Percentiles rank a stretch among this genome's conserved stretches.
Conservation (phyloP, 2,113 vertebrate species). For the Patagioenas fasciata region DNA sequence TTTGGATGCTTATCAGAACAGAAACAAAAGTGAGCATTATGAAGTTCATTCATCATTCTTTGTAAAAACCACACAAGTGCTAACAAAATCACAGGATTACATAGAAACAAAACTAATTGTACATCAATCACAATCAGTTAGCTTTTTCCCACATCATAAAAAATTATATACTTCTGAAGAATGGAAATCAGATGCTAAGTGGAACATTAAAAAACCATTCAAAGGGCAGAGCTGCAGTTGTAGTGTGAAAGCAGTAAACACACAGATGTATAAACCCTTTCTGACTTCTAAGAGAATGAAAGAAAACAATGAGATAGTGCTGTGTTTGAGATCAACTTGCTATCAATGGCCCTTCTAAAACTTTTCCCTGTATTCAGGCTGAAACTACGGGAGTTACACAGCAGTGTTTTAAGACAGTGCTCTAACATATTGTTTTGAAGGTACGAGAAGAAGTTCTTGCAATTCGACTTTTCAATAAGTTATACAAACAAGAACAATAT, state of each 20-base stretch:
- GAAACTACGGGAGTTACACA: neutral
- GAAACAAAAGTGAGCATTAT: constrained; percentile 1
- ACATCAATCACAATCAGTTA: neutral
- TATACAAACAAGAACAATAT: neutral
- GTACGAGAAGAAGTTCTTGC: neutral
- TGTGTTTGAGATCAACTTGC: neutral
- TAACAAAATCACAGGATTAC: neutral
- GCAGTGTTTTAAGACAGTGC: neutral
- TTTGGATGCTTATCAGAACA: constrained; percentile 50
- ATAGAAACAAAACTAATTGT: neutral
- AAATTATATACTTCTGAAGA: neutral
- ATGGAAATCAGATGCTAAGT: neutral
- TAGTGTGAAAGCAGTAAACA: neutral
- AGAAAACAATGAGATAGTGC: neutral
- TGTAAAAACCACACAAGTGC: neutral
- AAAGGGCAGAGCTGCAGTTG: neutral
- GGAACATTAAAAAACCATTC: neutral
- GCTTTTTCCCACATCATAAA: neutral
- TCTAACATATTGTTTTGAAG: neutral
- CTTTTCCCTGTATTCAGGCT: neutral
- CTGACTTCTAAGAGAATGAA: neutral
- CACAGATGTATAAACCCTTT: neutral
- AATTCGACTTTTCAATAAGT: neutral
- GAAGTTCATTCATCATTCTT: constrained; percentile 2
- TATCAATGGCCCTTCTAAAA: neutral